Base-by-base conservation (phyloP, 2,113 vertebrate genomes). In the Grammomys surdaster region DNA sequence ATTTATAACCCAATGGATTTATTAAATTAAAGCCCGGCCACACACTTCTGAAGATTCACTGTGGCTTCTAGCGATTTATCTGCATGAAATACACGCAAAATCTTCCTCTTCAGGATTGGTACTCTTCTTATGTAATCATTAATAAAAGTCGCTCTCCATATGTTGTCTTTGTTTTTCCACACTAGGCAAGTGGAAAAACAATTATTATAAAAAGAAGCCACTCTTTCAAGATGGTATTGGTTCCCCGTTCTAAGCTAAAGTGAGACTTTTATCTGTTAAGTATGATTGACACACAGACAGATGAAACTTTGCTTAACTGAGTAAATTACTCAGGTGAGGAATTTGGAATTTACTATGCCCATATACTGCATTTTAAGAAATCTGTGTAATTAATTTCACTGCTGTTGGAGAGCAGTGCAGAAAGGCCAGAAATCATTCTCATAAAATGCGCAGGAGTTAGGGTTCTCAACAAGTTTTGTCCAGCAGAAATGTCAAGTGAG, bases 1-100 rank as follows among this genome's bases (percentile, higher is more conserved):
- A 90, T 95, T 95, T 95, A 93, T 96, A 90, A 87, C 56, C 51
- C 46, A 9, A 81, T 36, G 75, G 43, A 88, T 96, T 90, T 95
- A 78, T 86, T 81, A 90, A 92, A 91, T 48, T 60, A 88, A 81
- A 81, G 63, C 70, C 24, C 3, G 14, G 92, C 19, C 40, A 58
- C 33, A 58, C 33, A 46, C 16, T 58, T 63, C 12, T 14, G 33
- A 36, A 77, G 87, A 65, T 80, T 84, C 26, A 7, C 80, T 17
- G 8, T 22, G 67, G 80, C 77, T 73, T 67, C 36, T 88, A 43
- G 13, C 33, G n/a, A 90, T 87, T 94, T 94, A 51, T 92, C 69
- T 72, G 48, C 28, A 11, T 13, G 82, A 28, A 82, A 36, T 56
- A 36, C 6, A 89, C 43, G 77, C 87, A 87, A 31, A 60, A 69